phyloP scores from a whole-genome alignment of 92 coral and sea anemone species.

The Paramuricea clavata region DNA sequence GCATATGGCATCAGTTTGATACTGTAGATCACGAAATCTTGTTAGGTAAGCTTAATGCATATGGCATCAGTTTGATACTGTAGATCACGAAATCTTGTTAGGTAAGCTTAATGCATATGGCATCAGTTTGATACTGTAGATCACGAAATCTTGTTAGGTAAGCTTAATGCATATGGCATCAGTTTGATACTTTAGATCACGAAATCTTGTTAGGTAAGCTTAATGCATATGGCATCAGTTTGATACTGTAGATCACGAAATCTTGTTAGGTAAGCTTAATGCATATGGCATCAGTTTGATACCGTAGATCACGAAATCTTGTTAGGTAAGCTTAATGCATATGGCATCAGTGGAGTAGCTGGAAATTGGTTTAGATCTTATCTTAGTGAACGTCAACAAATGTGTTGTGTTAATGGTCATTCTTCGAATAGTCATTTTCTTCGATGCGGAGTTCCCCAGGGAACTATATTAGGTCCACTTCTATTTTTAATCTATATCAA shows the following conservation, averaged over 20 bases:
- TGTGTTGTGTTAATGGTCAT: not conserved
- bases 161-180: not conserved
- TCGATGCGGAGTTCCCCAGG: not conserved
- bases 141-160: not conserved
- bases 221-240: not conserved
- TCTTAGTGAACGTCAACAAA: too few relatives aligned
- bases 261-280: not conserved
- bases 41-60: not conserved
- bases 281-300: not conserved
- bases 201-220: not conserved
- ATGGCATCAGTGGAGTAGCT: not conserved
- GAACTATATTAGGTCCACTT: not conserved
- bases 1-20: not conserved
- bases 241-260: not conserved
- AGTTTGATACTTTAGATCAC: not conserved
- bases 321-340: not conserved
- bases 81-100: not conserved
- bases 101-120: not conserved
- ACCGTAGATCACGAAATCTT: not conserved
- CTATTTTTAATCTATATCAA: not conserved
- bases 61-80: not conserved
- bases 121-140: conserved; percentile 2
- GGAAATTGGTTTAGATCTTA: not conserved
- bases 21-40: not conserved
- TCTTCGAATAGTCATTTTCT: not conserved